Evolutionary conservation across 2,113 vertebrate species (phyloP).

Genomic region (Neodontobutis hainanensis): DNA sequence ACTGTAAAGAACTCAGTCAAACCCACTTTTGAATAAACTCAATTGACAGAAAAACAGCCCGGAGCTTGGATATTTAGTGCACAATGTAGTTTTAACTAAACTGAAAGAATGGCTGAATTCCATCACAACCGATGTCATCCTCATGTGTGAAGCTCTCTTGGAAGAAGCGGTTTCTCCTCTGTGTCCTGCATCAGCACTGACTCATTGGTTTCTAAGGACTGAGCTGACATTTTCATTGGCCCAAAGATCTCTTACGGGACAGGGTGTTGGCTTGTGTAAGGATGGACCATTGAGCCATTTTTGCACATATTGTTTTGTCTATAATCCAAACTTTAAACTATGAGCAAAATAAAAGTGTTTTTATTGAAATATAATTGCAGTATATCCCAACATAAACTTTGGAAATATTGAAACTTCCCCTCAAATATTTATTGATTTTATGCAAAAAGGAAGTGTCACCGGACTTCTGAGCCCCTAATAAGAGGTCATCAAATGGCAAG

Average conservation of each 20-base stretch:
- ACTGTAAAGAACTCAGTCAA: constrained; percentile 6
- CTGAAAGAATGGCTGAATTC: constrained; percentile 41
- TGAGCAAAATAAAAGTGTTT: no score
- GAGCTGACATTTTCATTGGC: constrained; percentile 66
- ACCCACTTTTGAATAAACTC: constrained; percentile 27
- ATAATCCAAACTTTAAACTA: no score
- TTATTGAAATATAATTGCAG: no score
- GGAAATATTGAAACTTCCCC: not conserved
- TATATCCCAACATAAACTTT: no score
- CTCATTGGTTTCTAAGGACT: constrained; percentile 59
- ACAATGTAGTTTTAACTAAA: constrained; percentile 35
- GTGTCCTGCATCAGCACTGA: constrained; percentile 62
- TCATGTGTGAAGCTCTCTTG: constrained; percentile 22
- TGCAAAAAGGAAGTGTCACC: constrained; percentile 8
- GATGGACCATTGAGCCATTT: constrained; percentile 30
- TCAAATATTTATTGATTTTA: constrained; percentile 24
- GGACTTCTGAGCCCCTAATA: constrained; percentile 3
- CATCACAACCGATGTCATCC: constrained; percentile 32
- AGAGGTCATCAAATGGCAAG: constrained; percentile 33
- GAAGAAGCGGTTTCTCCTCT: constrained; percentile 26
- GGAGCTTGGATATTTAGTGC: constrained; percentile 4
- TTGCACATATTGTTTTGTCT: constrained; percentile 2
- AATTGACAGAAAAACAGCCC: constrained; percentile 37
- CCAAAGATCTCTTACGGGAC: constrained; percentile 60
- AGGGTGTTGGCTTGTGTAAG: constrained; percentile 52